These are phyloP conservation scores for Apodemus speciosus DNA, from an alignment of 2,113 vertebrate genomes.

Conservation along the genomic window DNA sequence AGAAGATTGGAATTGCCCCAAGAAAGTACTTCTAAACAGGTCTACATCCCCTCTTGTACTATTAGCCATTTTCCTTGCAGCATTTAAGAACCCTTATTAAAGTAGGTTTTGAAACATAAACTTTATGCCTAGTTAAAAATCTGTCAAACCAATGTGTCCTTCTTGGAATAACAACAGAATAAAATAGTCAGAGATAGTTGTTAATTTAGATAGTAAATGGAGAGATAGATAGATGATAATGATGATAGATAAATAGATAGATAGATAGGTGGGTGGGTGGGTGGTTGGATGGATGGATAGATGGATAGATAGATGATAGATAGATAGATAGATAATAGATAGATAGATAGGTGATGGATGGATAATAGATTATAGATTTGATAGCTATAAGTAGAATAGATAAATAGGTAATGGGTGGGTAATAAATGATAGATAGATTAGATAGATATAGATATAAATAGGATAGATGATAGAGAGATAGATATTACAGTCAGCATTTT, in stretches of 20 bases:
- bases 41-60: too few species aligned
- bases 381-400: too few species aligned
- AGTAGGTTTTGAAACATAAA: not conserved
- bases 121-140: not conserved
- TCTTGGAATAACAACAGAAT: constrained; percentile 11
- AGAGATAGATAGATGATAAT: not conserved
- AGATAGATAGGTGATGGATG: not conserved
- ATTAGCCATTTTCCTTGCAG: too few species aligned
- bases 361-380: not conserved
- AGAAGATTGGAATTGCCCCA: too few species aligned
- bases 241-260: not conserved
- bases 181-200: not conserved
- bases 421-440: not conserved
- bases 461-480: not conserved
- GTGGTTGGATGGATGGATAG: not conserved
- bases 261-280: too few species aligned
- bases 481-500: not conserved
- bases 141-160: not conserved
- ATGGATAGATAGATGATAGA: not conserved
- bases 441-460: not conserved
- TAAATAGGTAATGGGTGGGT: not conserved
- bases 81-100: too few species aligned
- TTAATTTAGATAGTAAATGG: constrained; percentile 8
- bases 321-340: not conserved
- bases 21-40: too few species aligned